A percentile compares a stretch with the other conserved stretches of the same genome.
phyloP scores from a whole-genome alignment of 2,113 vertebrate species.

The Cyprinodon tularosa region DNA sequence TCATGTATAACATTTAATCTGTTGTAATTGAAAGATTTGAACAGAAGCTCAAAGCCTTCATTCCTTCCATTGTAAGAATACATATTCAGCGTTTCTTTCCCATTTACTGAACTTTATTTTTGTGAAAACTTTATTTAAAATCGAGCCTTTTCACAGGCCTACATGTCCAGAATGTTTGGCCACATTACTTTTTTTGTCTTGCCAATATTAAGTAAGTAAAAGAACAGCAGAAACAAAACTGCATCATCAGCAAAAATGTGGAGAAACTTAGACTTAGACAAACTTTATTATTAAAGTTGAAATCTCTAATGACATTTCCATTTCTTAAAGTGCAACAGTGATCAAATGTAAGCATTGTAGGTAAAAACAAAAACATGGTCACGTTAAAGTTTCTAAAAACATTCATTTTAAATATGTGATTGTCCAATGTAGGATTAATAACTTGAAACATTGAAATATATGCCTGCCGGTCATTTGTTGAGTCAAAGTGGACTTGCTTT shows the following conservation, averaged over 20 bases:
- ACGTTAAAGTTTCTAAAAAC: conserved; percentile 8
- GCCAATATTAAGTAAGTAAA: conserved; percentile 1
- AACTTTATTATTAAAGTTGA: too few relatives aligned
- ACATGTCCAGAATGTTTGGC: conserved; percentile 3
- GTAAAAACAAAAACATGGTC: too few relatives aligned
- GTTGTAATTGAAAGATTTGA: too few relatives aligned
- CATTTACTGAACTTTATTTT: too few relatives aligned
- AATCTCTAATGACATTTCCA: too few relatives aligned
- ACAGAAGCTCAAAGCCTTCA: too few relatives aligned
- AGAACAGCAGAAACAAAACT: background rate
- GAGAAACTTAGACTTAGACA: background rate
- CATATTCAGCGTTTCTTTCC: too few relatives aligned
- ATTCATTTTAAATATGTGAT: conserved; percentile 17
- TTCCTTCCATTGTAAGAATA: too few relatives aligned
- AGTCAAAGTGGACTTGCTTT: conserved; percentile 64
- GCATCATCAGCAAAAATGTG: conserved; percentile 8
- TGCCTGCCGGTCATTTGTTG: conserved; percentile 58
- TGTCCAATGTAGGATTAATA: conserved; percentile 40
- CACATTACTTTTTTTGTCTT: background rate
- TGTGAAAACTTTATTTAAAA: background rate
- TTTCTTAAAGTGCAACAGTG: too few relatives aligned
- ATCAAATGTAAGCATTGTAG: background rate
- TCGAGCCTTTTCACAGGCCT: background rate
- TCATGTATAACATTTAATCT: too few relatives aligned
- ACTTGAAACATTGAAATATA: conserved; percentile 14